Evolutionary conservation across 92 coral and sea anemone species (phyloP).

Genomic region (Zoanthus sansibaricus): DNA sequence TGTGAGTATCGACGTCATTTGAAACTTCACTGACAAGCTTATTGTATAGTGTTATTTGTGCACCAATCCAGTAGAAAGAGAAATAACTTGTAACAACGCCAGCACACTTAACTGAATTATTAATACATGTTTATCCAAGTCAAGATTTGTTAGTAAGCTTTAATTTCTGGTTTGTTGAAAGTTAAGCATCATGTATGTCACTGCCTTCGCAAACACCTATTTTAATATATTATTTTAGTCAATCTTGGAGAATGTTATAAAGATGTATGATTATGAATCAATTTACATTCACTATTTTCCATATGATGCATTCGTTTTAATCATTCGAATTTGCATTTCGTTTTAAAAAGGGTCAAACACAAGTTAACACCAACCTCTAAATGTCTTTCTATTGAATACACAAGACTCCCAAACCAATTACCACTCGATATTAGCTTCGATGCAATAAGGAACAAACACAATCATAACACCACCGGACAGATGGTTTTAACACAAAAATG

Average conservation of each 20-base stretch:
- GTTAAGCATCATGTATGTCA: slow-evolving; percentile 10
- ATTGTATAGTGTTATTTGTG: neutral
- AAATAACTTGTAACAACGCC: neutral
- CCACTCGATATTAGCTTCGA: neutral
- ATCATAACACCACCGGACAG: neutral
- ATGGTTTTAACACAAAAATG: neutral
- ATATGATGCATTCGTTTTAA: too few relatives aligned
- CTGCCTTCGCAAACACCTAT: neutral
- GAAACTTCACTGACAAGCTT: neutral
- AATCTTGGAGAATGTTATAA: neutral
- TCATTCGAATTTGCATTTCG: too few relatives aligned
- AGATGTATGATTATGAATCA: neutral
- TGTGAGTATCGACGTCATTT: neutral
- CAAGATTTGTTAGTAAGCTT: slow-evolving; percentile 1
- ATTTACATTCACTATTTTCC: too few relatives aligned
- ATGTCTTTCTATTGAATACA: neutral
- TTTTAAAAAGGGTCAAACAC: too few relatives aligned
- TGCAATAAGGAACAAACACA: neutral
- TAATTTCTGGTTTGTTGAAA: slow-evolving; percentile 14
- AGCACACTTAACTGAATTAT: neutral
- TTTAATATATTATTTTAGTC: neutral
- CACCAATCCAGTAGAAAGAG: neutral
- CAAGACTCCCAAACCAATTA: neutral
- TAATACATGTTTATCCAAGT: neutral
- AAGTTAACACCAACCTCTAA: neutral